Percentiles rank a stretch among this genome's conserved stretches.
Evolutionary conservation across 1,140 invertebrate genomes (phyloP).

Genomic region (Trichoplusia ni): DNA sequence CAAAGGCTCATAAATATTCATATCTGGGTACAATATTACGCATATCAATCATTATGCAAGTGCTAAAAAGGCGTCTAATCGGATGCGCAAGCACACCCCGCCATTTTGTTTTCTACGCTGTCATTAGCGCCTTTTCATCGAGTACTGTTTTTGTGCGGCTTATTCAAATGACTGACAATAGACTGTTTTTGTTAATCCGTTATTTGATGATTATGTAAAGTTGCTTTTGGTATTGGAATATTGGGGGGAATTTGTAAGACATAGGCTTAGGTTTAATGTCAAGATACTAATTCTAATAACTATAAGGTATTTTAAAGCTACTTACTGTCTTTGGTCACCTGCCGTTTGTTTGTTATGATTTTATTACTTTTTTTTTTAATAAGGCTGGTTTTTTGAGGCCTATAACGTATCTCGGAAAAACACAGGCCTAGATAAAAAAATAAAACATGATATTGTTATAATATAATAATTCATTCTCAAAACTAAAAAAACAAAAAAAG

Average conservation of each 20-base stretch:
- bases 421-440: too few relatives aligned
- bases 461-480: too few relatives aligned
- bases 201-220: neutral
- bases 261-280: too few relatives aligned
- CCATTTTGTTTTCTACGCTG: slow-evolving; percentile 54
- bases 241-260: too few relatives aligned
- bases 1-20: slow-evolving; percentile 60
- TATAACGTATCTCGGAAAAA: too few relatives aligned
- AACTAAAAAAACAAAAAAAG: neutral
- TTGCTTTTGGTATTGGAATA: neutral
- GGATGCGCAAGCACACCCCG: slow-evolving; percentile 54
- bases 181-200: slow-evolving; percentile 66
- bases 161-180: slow-evolving; percentile 57
- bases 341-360: too few relatives aligned
- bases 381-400: too few relatives aligned
- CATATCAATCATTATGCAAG: slow-evolving; percentile 65
- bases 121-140: slow-evolving; percentile 64
- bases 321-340: too few relatives aligned
- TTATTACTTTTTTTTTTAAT: too few relatives aligned
- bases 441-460: too few relatives aligned
- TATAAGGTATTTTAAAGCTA: too few relatives aligned
- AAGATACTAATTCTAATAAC: too few relatives aligned
- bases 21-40: slow-evolving; percentile 56
- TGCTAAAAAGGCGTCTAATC: slow-evolving; percentile 58
- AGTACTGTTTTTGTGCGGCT: slow-evolving; percentile 29